Percentiles rank a stretch among this genome's conserved stretches.
These are phyloP conservation scores for Rhagonycha fulva DNA, from an alignment of 2,888 invertebrate genomes.

Conservation along the genomic window DNA sequence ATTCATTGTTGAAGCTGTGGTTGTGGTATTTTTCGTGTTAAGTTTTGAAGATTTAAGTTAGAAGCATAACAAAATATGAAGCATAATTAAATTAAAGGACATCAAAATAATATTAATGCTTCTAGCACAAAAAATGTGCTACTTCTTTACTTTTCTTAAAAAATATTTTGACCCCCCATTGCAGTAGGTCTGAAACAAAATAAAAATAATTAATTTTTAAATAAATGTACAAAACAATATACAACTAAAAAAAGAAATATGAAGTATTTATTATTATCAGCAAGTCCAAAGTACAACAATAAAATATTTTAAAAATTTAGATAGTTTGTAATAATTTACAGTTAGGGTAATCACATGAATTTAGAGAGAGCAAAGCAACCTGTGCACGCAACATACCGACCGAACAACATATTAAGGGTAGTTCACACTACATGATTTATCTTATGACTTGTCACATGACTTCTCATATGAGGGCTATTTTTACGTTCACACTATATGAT, in stretches of 20 bases:
- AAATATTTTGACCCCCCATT: slow-evolving; percentile 47
- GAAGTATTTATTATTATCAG: background rate
- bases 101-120: slow-evolving; percentile 19
- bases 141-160: slow-evolving; percentile 41
- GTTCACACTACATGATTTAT: too few relatives aligned
- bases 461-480: too few relatives aligned
- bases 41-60: slow-evolving; percentile 12
- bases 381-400: too few relatives aligned
- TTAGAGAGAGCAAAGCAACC: too few relatives aligned
- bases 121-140: slow-evolving; percentile 16
- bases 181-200: slow-evolving; percentile 44
- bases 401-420: too few relatives aligned
- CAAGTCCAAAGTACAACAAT: background rate
- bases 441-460: too few relatives aligned
- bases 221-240: too few relatives aligned
- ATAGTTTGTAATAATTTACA: background rate
- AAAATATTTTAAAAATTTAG: background rate
- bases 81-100: slow-evolving; percentile 30
- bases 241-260: background rate
- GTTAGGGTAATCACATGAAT: background rate
- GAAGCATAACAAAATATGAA: slow-evolving; percentile 36
- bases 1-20: slow-evolving; percentile 34
- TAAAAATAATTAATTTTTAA: background rate
- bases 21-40: slow-evolving; percentile 3
- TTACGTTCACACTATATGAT: too few relatives aligned